Evolutionary conservation across 2,797 vertebrate species (phyloP).

Genomic region (Phoebastria nigripes): DNA sequence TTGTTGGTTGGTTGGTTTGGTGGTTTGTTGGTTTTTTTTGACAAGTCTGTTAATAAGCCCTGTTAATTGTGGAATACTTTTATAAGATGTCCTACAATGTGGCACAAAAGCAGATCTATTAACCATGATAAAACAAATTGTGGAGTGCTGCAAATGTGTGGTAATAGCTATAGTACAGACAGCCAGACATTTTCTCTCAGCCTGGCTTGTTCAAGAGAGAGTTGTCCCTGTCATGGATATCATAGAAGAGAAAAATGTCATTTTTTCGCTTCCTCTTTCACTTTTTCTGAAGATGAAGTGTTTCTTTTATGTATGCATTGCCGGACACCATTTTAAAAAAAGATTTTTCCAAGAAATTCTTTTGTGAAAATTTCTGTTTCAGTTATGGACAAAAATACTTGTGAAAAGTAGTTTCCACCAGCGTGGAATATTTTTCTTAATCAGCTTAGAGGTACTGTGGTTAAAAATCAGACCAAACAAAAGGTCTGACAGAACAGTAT

Average conservation of each 20-base stretch:
- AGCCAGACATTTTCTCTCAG: background rate
- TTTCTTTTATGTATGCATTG: background rate
- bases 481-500: background rate
- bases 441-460: background rate
- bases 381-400: background rate
- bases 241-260: background rate
- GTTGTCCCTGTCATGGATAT: background rate
- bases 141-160: background rate
- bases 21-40: background rate
- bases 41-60: background rate
- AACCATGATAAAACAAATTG: background rate
- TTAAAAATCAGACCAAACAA: background rate
- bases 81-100: background rate
- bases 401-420: background rate
- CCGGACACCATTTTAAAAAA: background rate
- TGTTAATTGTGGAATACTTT: background rate
- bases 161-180: background rate
- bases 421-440: background rate
- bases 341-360: accelerated
- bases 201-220: background rate
- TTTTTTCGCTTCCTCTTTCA: background rate
- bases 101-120: background rate
- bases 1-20: background rate
- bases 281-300: background rate
- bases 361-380: background rate